Base-by-base conservation (phyloP, 2,888 invertebrate genomes). In the Epistrophella euchroma region DNA sequence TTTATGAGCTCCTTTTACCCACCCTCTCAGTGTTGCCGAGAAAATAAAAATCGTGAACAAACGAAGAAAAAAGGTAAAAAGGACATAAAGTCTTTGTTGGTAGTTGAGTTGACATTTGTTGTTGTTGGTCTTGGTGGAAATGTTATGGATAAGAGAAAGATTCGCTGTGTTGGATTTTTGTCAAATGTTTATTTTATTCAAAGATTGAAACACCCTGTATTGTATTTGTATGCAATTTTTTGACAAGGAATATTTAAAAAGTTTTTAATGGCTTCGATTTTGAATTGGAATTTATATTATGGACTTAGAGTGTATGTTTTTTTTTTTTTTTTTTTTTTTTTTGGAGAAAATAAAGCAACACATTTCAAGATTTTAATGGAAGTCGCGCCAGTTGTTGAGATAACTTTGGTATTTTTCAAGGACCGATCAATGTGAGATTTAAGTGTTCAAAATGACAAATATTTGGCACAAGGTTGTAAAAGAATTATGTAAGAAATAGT, bases 351-450 rank as follows among this genome's bases (percentile, higher is more conserved):
- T 7, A 15, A 37, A 19, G 13, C 47, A 60, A 75, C 66, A 66
- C 56, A 81, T 81, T 80, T 81, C 28, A 50, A 85, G 85, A 80
- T 76, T 80, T 85, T 85, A 85, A 85, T 85, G 85, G 85, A 85
- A 85, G 73, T 47, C 80, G 80, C 81, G 80, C 55, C 81, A 68
- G 43, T 75, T 37, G 15, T n/a, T 11, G 55, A 37, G 43, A 22
- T 74, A 56, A 32, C 15, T 70, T 50, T 19, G 19, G 11, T 15
- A 15, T n/a, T 19, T 32, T n/a, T 64, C 47, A 60, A 56, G 64
- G 60, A 75, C 32, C 40, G 32, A 45, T n/a, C 4, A 15, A 4
- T 60, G 15, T 68, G 40, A 75, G 55, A 11, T 35, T 56, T 32
- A 35, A 4, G 40, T 25, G 40, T 10, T 7, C 0, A 32, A 56